Conservation (phyloP, 2,888 invertebrate species). For the Mamestra brassicae region DNA sequence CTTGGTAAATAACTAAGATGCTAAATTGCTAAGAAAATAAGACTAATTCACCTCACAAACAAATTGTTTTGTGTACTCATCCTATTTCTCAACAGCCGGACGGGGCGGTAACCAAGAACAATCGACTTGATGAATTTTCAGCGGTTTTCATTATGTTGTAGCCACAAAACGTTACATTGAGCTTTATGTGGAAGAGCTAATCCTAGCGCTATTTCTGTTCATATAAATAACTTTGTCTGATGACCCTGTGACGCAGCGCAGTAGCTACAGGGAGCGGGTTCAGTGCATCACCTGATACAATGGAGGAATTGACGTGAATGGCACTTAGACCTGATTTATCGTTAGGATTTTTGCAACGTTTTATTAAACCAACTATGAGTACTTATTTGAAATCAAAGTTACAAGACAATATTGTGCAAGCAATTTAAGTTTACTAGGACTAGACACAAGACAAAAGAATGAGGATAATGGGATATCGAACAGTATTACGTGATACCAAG, state of each 20-base stretch:
- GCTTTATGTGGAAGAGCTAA: conserved; percentile 59
- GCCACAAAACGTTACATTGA: conserved; percentile 60
- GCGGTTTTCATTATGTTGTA: conserved; percentile 41
- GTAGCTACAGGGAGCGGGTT: conserved; percentile 66
- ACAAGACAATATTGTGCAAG: background rate
- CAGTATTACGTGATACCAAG: conserved; percentile 19
- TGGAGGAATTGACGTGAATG: conserved; percentile 72
- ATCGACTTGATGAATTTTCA: conserved; percentile 39
- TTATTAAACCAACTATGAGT: background rate
- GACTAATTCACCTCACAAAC: conserved; percentile 30
- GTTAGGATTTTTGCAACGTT: conserved; percentile 47
- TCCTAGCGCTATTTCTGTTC: conserved; percentile 62
- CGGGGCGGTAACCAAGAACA: conserved; percentile 22
- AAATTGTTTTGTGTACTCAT: conserved; percentile 33
- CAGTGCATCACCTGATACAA: conserved; percentile 74
- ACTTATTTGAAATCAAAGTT: background rate
- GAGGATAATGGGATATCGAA: conserved; percentile 9
- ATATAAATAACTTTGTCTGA: conserved; percentile 60
- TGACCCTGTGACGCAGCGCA: conserved; percentile 69
- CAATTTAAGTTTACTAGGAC: conserved; percentile 20
- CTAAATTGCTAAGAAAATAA: conserved; percentile 39
- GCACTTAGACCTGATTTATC: conserved; percentile 75
- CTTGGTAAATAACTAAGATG: conserved; percentile 31
- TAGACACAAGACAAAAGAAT: conserved; percentile 20
- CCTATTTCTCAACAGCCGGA: conserved; percentile 32